A percentile compares a stretch with the other conserved stretches of the same genome.
phyloP scores from a whole-genome alignment of 2,797 vertebrate species.

The Mallotus villosus region DNA sequence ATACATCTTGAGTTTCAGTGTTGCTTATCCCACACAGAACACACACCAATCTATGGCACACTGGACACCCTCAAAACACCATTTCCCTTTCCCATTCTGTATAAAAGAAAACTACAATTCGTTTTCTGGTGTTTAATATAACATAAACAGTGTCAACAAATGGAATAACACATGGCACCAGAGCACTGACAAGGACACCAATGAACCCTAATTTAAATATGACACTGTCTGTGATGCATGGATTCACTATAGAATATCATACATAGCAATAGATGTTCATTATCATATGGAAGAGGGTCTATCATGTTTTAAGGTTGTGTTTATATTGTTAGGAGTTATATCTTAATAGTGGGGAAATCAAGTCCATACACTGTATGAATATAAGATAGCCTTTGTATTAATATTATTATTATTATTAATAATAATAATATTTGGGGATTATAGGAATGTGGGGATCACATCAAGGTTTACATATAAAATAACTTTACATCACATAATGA shows the following conservation, averaged over 20 bases:
- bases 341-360: neutral
- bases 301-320: neutral
- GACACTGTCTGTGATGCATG: slow-evolving; percentile 60
- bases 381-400: no score
- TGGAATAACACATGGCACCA: slow-evolving; percentile 64
- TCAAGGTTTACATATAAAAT: no score
- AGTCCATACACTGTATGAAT: neutral
- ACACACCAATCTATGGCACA: no score
- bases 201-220: slow-evolving; percentile 61
- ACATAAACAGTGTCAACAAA: slow-evolving; percentile 58
- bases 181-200: slow-evolving; percentile 54
- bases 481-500: no score
- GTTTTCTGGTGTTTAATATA: slow-evolving; percentile 54
- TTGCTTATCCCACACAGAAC: no score
- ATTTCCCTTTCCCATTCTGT: neutral
- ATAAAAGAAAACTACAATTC: neutral
- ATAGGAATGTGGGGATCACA: no score
- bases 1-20: no score
- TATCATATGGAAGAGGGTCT: neutral
- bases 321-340: neutral
- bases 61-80: no score
- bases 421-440: no score
- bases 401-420: no score
- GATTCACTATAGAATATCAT: slow-evolving; percentile 56
- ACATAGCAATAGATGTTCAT: slow-evolving; percentile 57